Evolutionary conservation across 2,888 invertebrate species (phyloP), one percentile per base, ranked within the genome.

Genomic region (Cryptocephalus primarius): DNA sequence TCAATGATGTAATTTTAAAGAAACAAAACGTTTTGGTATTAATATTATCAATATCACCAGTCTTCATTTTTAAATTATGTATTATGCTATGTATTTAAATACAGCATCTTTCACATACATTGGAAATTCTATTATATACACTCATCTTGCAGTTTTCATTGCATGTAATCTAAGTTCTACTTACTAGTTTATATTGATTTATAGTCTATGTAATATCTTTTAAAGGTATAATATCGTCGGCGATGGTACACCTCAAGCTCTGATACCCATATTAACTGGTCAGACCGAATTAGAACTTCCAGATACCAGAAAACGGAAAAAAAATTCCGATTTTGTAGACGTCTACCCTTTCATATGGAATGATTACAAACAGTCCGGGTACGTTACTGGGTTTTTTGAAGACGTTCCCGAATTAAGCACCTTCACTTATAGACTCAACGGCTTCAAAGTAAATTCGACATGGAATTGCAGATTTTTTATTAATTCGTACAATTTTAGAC

Each of bases 391-490:
- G 0, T 95, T 85, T 66, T 85, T 85, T 58, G 95, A 96, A 65
- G 95, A 96, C 64, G 78, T 83, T 56, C 86, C 89, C 0, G 72
- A 77, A 59, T 78, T 85, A 22, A 93, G 93, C 0, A 91, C 90
- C 0, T 96, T 94, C 65, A 89, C 89, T 1, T 91, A 90, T 67
- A 78, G 95, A 8, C 76, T 94, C 63, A 86, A 86, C 55, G 95
- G 95, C 0, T 95, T 95, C 67, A 70, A 72, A 48, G 70, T 68
- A 57, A 50, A 54, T 48, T 39, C 40, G n/a, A 22, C 22, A 22
- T 22, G 3, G 6, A 6, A 22, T 6, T 22, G 6, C 22, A 22
- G 3, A 22, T 22, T 22, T 22, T 22, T 22, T 22, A 22, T 22
- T 22, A 22, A 22, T 6, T 22, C 22, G 22, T 22, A 22, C 22